Evolutionary conservation across 2,888 invertebrate species (phyloP), one percentile per base, ranked within the genome.

Genomic region (Synergus itoensis): DNA sequence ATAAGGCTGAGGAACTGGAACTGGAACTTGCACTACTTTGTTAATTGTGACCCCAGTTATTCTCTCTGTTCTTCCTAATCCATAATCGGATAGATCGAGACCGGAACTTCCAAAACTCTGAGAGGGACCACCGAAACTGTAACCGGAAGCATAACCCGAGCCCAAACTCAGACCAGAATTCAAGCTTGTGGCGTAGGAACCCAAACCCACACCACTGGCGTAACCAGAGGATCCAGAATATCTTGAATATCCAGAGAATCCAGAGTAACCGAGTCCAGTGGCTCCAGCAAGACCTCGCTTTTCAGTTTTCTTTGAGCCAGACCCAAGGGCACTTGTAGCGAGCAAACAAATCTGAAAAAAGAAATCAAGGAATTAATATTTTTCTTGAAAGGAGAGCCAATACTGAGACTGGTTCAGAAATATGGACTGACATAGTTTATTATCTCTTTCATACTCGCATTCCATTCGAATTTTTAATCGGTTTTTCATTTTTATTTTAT

Each of bases 21-120:
- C 64, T 45, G 62, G 21, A 76, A 45, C 14, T 40, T 40, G 7
- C 3, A 60, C 40, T 57, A 86, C 85, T 53, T 86, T 86, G 76
- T 87, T 84, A 18, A 87, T 80, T 7, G 86, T 86, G 64, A 87
- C 76, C 4, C 87, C 86, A 41, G 86, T 86, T 75, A 87, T 53
- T 36, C 81, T 83, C 28, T 84, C 85, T 12, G 79, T 76, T 73
- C 63, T 83, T 73, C 73, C 73, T 4, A 73, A 53, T 48, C 48
- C 53, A 36, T 53, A 18, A 87, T 85, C 8, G 87, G 89, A 0
- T 86, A 28, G 12, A 75, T 67, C 28, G 48, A 21, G 7, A 40
- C 57, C 9, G 43, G 14, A 75, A 40, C 3, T 45, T 28, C 4
- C 12, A 18, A 40, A 76, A 21, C n/a, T 21, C 14, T n/a, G 1